These are phyloP conservation scores for Standfussiana lucernea DNA, from an alignment of 2,888 invertebrate genomes.

Conservation along the genomic window DNA sequence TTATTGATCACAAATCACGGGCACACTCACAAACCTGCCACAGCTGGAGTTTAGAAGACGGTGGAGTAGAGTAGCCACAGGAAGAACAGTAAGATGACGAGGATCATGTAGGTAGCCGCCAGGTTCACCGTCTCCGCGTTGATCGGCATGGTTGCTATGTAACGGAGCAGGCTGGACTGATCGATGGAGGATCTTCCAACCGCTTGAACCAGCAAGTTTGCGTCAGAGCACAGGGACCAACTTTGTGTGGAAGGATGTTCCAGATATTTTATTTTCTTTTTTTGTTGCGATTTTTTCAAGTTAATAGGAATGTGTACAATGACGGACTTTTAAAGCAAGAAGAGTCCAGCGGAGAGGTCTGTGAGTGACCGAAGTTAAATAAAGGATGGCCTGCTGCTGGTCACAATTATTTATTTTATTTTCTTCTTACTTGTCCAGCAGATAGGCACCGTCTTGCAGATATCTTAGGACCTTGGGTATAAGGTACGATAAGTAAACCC, in stretches of 20 bases:
- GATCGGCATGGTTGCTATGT: constrained; percentile 84
- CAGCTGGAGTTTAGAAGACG: constrained; percentile 79
- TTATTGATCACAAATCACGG: constrained; percentile 36
- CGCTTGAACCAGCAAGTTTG: constrained; percentile 68
- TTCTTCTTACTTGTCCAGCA: neutral
- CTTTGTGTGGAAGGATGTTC: constrained; percentile 71
- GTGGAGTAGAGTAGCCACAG: constrained; percentile 93
- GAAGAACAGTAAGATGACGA: constrained; percentile 92
- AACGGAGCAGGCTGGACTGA: constrained; percentile 79
- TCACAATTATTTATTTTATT: neutral
- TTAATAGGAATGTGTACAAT: neutral
- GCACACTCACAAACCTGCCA: constrained; percentile 65
- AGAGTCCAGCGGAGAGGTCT: fast-evolving
- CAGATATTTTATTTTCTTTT: constrained; percentile 22
- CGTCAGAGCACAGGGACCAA: constrained; percentile 83
- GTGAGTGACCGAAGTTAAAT: neutral
- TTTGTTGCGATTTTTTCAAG: neutral
- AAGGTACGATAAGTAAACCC: neutral
- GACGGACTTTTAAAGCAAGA: neutral
- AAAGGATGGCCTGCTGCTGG: neutral
- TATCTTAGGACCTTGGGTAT: neutral
- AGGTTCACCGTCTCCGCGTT: constrained; percentile 92
- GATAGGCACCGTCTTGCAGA: neutral
- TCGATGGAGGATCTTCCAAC: constrained; percentile 73
- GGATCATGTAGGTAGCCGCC: constrained; percentile 93